Conservation (phyloP, 2,888 invertebrate species). For the Harpalus rufipes region DNA sequence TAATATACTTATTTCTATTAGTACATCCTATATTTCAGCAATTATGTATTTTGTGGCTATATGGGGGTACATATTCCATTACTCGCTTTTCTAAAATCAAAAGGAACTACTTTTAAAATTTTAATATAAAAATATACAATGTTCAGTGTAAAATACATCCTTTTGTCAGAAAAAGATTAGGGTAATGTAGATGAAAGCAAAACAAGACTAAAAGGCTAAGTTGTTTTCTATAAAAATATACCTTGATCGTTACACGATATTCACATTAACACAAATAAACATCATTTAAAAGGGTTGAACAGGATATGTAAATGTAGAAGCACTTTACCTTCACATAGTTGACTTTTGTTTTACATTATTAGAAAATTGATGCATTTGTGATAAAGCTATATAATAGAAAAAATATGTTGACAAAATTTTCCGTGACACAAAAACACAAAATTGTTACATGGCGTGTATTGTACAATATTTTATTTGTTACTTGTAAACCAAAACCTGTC, state of each 20-base stretch:
- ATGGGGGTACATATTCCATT: not conserved
- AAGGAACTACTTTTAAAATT: not conserved
- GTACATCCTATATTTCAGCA: too few relatives aligned
- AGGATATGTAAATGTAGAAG: not conserved
- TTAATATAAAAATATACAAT: not conserved
- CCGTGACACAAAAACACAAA: too few relatives aligned
- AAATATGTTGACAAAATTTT: too few relatives aligned
- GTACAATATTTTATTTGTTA: too few relatives aligned
- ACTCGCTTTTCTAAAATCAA: not conserved
- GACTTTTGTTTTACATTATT: not conserved
- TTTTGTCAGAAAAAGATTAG: not conserved
- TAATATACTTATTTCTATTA: too few relatives aligned
- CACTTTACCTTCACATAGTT: not conserved
- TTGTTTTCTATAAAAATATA: constrained; percentile 4
- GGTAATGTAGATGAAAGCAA: not conserved
- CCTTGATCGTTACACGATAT: constrained; percentile 1
- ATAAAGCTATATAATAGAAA: not conserved
- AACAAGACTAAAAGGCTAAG: not conserved
- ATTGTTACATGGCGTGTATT: too few relatives aligned
- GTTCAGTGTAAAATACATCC: not conserved
- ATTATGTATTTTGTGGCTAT: not conserved
- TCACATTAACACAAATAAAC: constrained; percentile 1
- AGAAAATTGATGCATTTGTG: not conserved
- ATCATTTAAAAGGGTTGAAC: not conserved
- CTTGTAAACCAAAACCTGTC: too few relatives aligned